Base-by-base conservation (phyloP, 2,113 vertebrate species). In the Petroica traversi region DNA sequence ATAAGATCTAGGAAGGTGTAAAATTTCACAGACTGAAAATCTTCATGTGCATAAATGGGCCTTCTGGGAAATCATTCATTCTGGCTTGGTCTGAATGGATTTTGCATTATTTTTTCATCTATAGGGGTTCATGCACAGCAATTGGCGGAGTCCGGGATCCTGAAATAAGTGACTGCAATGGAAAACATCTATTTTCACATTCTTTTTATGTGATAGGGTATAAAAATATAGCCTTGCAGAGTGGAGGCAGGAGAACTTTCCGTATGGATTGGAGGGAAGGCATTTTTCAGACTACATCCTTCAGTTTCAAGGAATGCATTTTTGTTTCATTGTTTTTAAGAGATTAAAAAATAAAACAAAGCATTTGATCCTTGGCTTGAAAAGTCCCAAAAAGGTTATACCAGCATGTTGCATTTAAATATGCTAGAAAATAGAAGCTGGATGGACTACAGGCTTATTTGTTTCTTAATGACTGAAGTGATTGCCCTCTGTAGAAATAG, bases 91-190 rank as follows among this genome's bases (percentile, higher is more conserved):
- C 52, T 75, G 57, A 87, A 72, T 82, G 61, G 48, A 74, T 91
- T 93, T 93, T 81, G 59, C 58, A 57, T 82, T 91, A 48, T 84
- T 91, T 88, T 95, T 91, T 75, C 54, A 58, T 81, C 38, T 81
- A 3, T 14, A 52, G 26, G 38, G 29, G 41, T 63, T 92, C 63
- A 80, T 48, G 24, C 52, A 58, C 18, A 91, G 81, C 33, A 85
- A 6, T 19, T 75, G 36, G 36, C 0, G 0, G 66, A 75, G n/a
- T 54, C 20, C 41, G 45, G 34, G 49, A 75, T 81, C 72, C 64
- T 31, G 20, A 89, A 95, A 75, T 87, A 81, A 78, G 33, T 61
- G 16, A 26, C 52, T 96, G 23, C 57, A 63, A 38, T 55, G 68
- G 67, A 89, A 92, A 95, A 68, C 5, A 61, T 22, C 43, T 75